A percentile compares a stretch with the other conserved stretches of the same genome.
These are phyloP conservation scores for Drosophila longiperda DNA, from an alignment of 2,888 invertebrate species.

Conservation along the genomic window DNA sequence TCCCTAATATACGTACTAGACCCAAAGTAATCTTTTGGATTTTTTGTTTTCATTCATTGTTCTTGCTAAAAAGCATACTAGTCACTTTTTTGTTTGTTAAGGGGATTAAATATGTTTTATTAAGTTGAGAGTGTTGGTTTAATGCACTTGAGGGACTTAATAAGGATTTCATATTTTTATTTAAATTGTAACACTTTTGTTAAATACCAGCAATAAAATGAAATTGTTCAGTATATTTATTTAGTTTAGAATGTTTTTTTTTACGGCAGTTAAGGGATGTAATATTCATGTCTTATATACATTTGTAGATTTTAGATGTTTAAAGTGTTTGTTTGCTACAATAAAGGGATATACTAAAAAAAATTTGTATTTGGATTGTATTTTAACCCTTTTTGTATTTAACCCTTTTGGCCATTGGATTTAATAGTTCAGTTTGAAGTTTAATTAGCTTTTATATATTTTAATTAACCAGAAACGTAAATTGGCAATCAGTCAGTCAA, in stretches of 20 bases:
- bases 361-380: not conserved
- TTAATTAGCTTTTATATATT: not conserved
- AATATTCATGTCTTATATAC: not conserved
- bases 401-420: no score
- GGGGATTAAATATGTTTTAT: not conserved
- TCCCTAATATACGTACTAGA: not conserved
- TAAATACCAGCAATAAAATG: not conserved
- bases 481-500: not conserved
- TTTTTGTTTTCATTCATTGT: not conserved
- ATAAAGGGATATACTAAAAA: not conserved
- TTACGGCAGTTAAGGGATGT: not conserved
- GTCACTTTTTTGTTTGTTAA: constrained; percentile 15
- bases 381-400: no score
- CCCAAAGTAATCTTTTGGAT: constrained; percentile 7
- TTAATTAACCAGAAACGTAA: not conserved
- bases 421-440: not conserved
- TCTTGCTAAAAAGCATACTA: constrained; percentile 4
- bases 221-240: not conserved
- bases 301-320: not conserved
- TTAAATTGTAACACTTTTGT: not conserved
- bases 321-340: not conserved
- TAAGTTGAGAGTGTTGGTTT: not conserved
- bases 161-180: not conserved
- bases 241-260: not conserved
- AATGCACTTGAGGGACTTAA: not conserved